These are phyloP conservation scores for Meghimatium bilineatum DNA, from an alignment of 2,888 invertebrate genomes.

Conservation along the genomic window DNA sequence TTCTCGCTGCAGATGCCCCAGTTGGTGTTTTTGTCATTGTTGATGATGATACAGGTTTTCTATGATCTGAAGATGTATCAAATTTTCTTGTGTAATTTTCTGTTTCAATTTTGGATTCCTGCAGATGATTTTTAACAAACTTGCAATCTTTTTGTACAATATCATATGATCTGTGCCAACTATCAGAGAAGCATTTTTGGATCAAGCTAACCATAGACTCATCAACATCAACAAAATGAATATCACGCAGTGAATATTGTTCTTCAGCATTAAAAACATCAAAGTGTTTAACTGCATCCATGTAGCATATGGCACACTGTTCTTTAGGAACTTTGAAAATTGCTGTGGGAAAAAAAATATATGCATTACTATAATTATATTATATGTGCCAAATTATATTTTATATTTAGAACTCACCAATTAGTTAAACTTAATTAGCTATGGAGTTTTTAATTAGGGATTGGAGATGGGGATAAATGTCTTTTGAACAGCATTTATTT, in stretches of 20 bases:
- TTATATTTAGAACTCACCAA: too few relatives aligned
- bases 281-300: slow-evolving; percentile 41
- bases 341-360: slow-evolving; percentile 31
- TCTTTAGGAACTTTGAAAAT: slow-evolving; percentile 41
- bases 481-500: too few relatives aligned
- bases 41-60: background rate
- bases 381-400: too few relatives aligned
- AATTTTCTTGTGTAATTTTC: background rate
- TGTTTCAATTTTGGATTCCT: background rate
- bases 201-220: slow-evolving; percentile 32
- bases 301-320: slow-evolving; percentile 36
- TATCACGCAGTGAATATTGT: background rate
- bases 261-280: background rate
- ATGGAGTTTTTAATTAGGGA: too few relatives aligned
- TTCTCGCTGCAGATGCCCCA: background rate
- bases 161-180: background rate
- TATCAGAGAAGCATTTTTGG: background rate
- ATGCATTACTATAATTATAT: too few relatives aligned
- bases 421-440: too few relatives aligned
- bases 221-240: slow-evolving; percentile 44
- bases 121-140: slow-evolving; percentile 6
- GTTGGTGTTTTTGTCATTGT: background rate
- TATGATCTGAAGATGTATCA: background rate
- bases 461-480: too few relatives aligned
- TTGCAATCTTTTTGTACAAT: slow-evolving; percentile 2